phyloP scores from a whole-genome alignment of 1,140 invertebrate species.

The Tetragonula clypearis region DNA sequence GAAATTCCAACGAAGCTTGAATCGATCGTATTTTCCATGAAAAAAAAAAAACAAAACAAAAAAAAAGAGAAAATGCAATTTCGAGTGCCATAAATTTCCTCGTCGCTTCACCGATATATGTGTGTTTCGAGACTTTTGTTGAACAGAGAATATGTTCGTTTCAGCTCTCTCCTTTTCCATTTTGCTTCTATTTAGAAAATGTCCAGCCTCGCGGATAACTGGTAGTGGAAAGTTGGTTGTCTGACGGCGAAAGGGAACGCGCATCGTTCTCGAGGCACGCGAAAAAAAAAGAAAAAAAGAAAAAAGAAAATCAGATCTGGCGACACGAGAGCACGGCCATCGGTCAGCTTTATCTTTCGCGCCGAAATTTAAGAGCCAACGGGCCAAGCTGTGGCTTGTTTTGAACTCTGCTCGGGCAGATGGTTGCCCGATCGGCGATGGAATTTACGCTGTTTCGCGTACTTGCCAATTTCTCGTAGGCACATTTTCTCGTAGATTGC shows the following conservation, averaged over 20 bases:
- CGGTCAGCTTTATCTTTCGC: slow-evolving; percentile 51
- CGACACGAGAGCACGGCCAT: slow-evolving; percentile 10
- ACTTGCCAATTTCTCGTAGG: slow-evolving; percentile 37
- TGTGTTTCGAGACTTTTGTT: neutral
- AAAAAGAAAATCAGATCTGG: slow-evolving; percentile 6
- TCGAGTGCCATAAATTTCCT: neutral
- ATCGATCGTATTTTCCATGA: neutral
- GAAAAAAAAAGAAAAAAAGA: slow-evolving; percentile 1
- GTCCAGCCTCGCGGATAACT: slow-evolving; percentile 6
- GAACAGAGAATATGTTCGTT: neutral
- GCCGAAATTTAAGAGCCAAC: slow-evolving; percentile 56
- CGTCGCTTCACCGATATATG: neutral
- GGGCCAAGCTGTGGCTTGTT: slow-evolving; percentile 38
- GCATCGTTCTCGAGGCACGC: slow-evolving; percentile 19
- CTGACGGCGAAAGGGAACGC: neutral
- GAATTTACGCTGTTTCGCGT: slow-evolving; percentile 37
- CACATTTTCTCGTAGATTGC: neutral
- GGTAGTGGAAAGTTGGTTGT: neutral
- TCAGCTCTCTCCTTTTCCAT: neutral
- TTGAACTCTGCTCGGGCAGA: slow-evolving; percentile 41
- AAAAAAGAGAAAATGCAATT: neutral
- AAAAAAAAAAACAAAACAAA: neutral
- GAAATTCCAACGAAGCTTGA: neutral
- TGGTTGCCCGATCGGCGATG: slow-evolving; percentile 43
- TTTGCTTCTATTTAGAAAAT: neutral